These are phyloP conservation scores for Urophycis tenuis DNA, from an alignment of 2,797 vertebrate genomes.

Conservation along the genomic window DNA sequence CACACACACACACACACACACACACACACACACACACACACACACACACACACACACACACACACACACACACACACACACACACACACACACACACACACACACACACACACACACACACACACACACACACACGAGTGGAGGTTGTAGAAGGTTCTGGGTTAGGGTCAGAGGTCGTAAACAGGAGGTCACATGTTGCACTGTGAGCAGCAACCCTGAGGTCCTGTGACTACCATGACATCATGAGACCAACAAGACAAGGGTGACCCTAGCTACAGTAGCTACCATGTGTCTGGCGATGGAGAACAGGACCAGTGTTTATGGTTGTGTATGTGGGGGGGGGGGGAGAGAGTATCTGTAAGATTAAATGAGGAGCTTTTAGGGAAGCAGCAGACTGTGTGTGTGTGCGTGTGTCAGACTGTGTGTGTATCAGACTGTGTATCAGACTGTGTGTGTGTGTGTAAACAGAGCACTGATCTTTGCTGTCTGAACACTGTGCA, in stretches of 20 bases:
- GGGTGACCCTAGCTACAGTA: too few relatives aligned
- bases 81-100: slow-evolving; percentile 15
- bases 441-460: slow-evolving; percentile 58
- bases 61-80: slow-evolving; percentile 3
- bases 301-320: too few relatives aligned
- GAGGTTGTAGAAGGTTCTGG: too few relatives aligned
- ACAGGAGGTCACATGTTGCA: too few relatives aligned
- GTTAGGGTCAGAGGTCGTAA: too few relatives aligned
- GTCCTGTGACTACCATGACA: too few relatives aligned
- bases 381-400: too few relatives aligned
- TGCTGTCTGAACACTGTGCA: slow-evolving; percentile 56
- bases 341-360: too few relatives aligned
- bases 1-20: background rate
- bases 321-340: slow-evolving; percentile 5
- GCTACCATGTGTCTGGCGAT: too few relatives aligned
- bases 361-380: too few relatives aligned
- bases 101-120: background rate
- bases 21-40: background rate
- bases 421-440: slow-evolving; percentile 7
- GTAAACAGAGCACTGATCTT: slow-evolving; percentile 63
- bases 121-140: slow-evolving; percentile 5
- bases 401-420: background rate
- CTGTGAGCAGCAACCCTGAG: too few relatives aligned
- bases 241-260: too few relatives aligned
- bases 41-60: slow-evolving; percentile 1